These are phyloP conservation scores for Salarias fasciatus DNA, from an alignment of 2,797 vertebrate species.

Conservation along the genomic window DNA sequence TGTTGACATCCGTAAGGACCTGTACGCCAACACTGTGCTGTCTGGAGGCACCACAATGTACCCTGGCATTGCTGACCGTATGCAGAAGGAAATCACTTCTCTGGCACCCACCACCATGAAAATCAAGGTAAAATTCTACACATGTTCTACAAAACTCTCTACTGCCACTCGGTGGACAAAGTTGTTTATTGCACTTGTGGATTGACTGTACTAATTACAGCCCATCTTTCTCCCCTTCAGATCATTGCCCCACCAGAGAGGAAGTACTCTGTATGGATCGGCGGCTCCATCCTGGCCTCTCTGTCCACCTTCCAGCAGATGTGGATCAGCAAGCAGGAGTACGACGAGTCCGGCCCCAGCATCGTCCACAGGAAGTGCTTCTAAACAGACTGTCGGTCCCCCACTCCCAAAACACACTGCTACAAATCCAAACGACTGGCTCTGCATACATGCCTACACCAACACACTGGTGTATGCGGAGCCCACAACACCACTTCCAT, in stretches of 20 bases:
- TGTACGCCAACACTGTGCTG: constrained; percentile 98
- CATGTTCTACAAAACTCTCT: constrained; percentile 25
- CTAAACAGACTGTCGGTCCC: constrained; percentile 81
- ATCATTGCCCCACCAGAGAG: constrained; percentile 87
- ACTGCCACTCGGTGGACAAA: constrained; percentile 31
- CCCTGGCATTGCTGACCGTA: constrained; percentile 95
- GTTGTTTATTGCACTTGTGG: not conserved
- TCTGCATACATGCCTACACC: constrained; percentile 76
- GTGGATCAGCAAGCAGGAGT: constrained; percentile 90
- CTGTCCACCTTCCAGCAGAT: constrained; percentile 89
- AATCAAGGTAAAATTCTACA: constrained; percentile 88
- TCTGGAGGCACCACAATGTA: constrained; percentile 99
- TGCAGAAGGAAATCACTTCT: constrained; percentile 98
- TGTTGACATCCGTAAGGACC: constrained; percentile 97
- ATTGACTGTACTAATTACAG: too few relatives aligned
- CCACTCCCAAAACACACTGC: constrained; percentile 67
- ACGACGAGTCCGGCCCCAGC: constrained; percentile 86
- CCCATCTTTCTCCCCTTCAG: constrained; percentile 46
- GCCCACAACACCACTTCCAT: constrained; percentile 63
- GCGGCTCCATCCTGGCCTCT: constrained; percentile 87
- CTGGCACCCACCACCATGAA: constrained; percentile 98
- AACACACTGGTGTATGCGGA: constrained; percentile 71
- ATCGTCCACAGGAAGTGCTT: constrained; percentile 89
- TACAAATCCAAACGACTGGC: constrained; percentile 85
- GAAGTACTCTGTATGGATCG: constrained; percentile 87